Base-by-base conservation (phyloP, 2,113 vertebrate genomes). In the Neopipo cinnamomea region DNA sequence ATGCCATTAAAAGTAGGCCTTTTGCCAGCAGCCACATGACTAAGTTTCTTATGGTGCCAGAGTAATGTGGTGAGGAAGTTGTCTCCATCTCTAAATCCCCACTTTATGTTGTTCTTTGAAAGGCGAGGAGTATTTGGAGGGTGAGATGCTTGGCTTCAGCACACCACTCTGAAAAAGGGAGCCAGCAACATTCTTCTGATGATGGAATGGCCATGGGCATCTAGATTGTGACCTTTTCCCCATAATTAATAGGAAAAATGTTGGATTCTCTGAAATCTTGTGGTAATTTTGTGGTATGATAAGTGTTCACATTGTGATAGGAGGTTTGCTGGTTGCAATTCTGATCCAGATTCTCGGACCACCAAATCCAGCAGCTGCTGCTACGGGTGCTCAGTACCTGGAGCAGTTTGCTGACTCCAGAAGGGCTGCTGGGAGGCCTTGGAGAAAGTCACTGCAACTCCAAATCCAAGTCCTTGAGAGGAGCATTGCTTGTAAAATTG, bases 331-430 rank as follows among this genome's bases (percentile, higher is more conserved):
- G 61, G 17, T 22, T 49, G 70, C 19, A 61, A 1, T 49, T 66
- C 63, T 58, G 33, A 14, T 30, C 44, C 33, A 25, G 61, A 11
- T 33, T 33, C 9, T 31, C 27, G 22, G 14, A 30, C 33, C 15
- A 24, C 0, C 0, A 3, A 35, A 27, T 8, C 44, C 2, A 1
- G 1, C 19, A 19, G 20, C 35, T 65, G 35, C 79, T 87, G 81
- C 70, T 37, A 5, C 5, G 2, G 2, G 8, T 63, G 50, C 62
- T 74, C 33, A 5, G 11, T 27, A 18, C 50, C 70, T 21, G 7
- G n/a, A 14, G 28, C 13, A 17, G 30, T 52, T 56, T 52, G 21
- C 30, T 82, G 10, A 19, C 30, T 61, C 88, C 61, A n/a, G 44
- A 49, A 59, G 19, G 21, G 35, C 47, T 79, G 33, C 39, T 73